Conservation (phyloP, 2,113 vertebrate species). For the Daphoenositta chrysoptera region DNA sequence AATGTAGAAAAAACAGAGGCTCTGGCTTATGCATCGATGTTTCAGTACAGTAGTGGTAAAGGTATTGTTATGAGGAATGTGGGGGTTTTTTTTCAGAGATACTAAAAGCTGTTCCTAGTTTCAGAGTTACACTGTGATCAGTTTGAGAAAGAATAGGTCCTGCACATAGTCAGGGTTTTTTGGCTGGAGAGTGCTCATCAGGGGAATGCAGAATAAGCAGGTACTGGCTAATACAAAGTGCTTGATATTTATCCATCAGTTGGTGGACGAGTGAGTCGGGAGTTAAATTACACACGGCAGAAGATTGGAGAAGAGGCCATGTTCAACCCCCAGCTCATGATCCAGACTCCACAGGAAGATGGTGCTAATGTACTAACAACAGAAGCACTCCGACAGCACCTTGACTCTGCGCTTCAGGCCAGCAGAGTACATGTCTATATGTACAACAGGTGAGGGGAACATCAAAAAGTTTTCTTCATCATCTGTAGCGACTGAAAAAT, state of each 20-base stretch:
- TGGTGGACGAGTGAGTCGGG: constrained; percentile 95
- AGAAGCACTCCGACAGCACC: constrained; percentile 91
- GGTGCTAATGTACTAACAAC: constrained; percentile 89
- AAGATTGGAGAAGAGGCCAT: constrained; percentile 98
- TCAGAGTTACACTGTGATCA: not conserved
- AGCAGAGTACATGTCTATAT: constrained; percentile 95
- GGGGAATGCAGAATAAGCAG: not conserved
- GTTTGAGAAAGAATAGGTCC: not conserved
- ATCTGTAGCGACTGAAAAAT: not conserved
- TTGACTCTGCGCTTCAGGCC: constrained; percentile 92
- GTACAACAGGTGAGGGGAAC: constrained; percentile 88
- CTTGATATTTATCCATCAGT: constrained; percentile 75
- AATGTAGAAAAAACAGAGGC: not conserved
- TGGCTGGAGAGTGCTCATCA: not conserved
- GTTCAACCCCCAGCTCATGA: constrained; percentile 99
- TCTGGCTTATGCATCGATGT: not conserved
- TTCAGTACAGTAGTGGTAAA: not conserved
- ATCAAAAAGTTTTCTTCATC: not conserved
- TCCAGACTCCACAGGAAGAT: constrained; percentile 93
- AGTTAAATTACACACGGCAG: constrained; percentile 95
- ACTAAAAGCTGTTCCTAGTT: not conserved
- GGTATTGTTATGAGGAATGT: not conserved
- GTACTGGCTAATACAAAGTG: constrained; percentile 44
- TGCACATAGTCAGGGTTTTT: not conserved
- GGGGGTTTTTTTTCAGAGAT: not conserved